A percentile compares a stretch with the other conserved stretches of the same genome.
These are phyloP conservation scores for Saccopteryx bilineata DNA, from an alignment of 2,113 vertebrate genomes.

Conservation along the genomic window DNA sequence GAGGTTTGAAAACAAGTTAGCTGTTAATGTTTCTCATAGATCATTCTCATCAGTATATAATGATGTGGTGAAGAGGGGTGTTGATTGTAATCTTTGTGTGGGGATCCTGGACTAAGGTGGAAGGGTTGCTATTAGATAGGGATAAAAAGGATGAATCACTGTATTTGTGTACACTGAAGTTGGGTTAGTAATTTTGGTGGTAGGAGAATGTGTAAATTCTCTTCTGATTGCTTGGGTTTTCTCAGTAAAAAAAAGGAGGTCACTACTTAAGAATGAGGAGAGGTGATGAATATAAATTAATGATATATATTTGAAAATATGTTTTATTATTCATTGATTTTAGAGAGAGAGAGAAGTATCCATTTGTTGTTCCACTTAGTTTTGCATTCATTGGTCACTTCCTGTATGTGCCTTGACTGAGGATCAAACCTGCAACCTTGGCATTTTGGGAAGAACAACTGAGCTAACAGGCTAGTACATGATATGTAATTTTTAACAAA, in stretches of 20 bases:
- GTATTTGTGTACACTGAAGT: background rate
- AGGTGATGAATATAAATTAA: conserved; percentile 3
- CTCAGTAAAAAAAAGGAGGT: conserved; percentile 33
- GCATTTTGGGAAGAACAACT: no score
- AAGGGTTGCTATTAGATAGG: background rate
- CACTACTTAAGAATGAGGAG: background rate
- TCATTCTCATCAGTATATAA: background rate
- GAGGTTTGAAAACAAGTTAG: background rate
- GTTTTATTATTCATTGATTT: no score
- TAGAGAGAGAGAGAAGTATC: no score
- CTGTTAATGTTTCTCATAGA: background rate
- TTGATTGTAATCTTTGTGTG: background rate
- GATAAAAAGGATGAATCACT: background rate
- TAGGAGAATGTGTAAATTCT: background rate
- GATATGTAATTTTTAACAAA: background rate
- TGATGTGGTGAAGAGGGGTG: background rate
- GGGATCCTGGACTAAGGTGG: background rate
- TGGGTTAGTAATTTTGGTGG: background rate
- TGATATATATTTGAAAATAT: background rate
- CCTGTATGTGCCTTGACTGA: no score
- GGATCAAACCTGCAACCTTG: no score
- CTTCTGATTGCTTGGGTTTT: conserved; percentile 15
- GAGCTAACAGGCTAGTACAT: no score
- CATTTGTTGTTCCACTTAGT: no score
- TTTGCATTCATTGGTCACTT: no score